Base-by-base conservation (phyloP, 2,888 invertebrate species). In the Monochamus alternatus region DNA sequence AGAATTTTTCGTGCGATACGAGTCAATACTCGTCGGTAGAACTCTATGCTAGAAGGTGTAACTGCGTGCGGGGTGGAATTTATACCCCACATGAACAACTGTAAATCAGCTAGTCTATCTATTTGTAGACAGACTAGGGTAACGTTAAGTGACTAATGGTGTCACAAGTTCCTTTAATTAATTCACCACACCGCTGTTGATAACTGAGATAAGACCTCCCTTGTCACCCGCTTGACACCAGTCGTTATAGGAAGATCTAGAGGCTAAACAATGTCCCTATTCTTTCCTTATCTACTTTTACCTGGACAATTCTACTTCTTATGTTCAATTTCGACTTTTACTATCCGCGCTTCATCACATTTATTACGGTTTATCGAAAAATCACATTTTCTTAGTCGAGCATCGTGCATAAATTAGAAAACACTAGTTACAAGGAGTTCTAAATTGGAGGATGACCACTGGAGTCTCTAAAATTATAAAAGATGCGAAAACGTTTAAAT, bases 61-160 rank as follows among this genome's bases (percentile, higher is more conserved):
- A 44, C 60, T 43, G 62, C 32, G 14, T 64, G 59, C 73, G 60
- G 73, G 75, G 75, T 73, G 73, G 74, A 78, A 78, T 79, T 78
- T 80, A 74, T 81, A 79, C 81, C 81, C 75, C 80, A 81, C 81
- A 81, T 83, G 81, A 83, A 85, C 84, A 85, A 81, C 82, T 85
- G 85, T 86, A 87, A 87, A 86, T 87, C 86, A 86, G 85, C 75
- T 83, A 80, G 83, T 84, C 83, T 85, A 85, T 86, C 86, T 85
- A 85, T 86, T 86, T 84, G 85, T 86, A 86, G 85, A 84, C 84
- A 84, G 85, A 79, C 82, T 81, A 83, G 83, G 84, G 82, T 82
- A 85, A 83, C 84, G 83, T 83, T 87, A 87, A 87, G 87, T 87
- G 87, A 87, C 87, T 87, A 87, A 87, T 87, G 87, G 86, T 87